A percentile compares a stretch with the other conserved stretches of the same genome.
phyloP scores from a whole-genome alignment of 2,797 vertebrate species.

The Syngnathus rostellatus region DNA sequence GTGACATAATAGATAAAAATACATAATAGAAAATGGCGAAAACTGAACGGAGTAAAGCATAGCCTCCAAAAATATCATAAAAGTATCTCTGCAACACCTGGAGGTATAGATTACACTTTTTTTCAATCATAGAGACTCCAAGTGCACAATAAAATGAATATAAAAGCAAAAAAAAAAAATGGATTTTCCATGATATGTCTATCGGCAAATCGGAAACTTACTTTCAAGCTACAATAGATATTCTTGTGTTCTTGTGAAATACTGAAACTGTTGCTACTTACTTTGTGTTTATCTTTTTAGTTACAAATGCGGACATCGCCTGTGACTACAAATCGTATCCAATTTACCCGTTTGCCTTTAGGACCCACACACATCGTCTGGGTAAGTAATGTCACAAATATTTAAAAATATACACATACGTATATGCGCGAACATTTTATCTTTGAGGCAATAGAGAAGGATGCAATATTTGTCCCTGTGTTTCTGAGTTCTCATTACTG shows the following conservation, averaged over 20 bases:
- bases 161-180: no score
- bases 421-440: not conserved
- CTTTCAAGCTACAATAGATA: not conserved
- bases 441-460: not conserved
- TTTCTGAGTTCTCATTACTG: not conserved
- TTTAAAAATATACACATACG: not conserved
- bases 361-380: conserved; percentile 90
- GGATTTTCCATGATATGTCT: no score
- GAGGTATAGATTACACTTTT: no score
- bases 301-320: conserved; percentile 85
- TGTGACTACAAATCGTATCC: conserved; percentile 82
- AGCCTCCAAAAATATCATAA: no score
- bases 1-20: no score
- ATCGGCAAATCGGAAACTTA: no score
- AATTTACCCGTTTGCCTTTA: conserved; percentile 94
- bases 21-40: no score
- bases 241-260: not conserved
- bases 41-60: no score
- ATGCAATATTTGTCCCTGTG: not conserved
- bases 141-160: no score
- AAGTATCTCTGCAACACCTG: no score
- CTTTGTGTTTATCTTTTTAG: conserved; percentile 47
- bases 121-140: no score
- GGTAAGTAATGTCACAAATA: conserved; percentile 69
- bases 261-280: not conserved